Conservation (phyloP, 2,113 vertebrate genomes). For the Arenaria interpres region DNA sequence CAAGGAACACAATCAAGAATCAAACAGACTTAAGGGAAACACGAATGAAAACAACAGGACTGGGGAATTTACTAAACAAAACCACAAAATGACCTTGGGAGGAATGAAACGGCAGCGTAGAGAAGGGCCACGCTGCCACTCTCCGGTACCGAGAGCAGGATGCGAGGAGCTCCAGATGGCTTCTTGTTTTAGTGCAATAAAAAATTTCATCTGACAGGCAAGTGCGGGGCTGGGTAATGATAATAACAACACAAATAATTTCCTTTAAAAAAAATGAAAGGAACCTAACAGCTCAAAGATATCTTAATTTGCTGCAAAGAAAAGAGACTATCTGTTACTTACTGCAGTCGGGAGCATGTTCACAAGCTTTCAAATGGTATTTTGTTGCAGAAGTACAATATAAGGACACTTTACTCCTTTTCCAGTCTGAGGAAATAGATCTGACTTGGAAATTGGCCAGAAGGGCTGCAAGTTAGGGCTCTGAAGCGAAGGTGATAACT, state of each 20-base stretch:
- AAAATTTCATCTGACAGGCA: conserved; percentile 73
- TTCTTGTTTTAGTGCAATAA: conserved; percentile 68
- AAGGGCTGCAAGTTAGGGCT: not conserved
- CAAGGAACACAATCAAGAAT: not conserved
- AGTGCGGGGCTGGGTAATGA: conserved; percentile 53
- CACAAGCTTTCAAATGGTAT: not conserved
- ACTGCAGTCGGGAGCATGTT: not conserved
- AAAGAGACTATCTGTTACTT: not conserved
- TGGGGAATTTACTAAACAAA: no score
- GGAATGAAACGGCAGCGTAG: rapidly evolving
- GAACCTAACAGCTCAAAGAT: conserved; percentile 27
- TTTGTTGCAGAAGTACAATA: conserved; percentile 37
- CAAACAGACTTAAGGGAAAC: not conserved
- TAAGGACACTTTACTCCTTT: conserved; percentile 36
- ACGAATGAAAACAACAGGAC: rapidly evolving
- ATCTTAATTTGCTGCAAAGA: conserved; percentile 20
- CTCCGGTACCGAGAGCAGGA: not conserved
- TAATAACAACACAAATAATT: conserved; percentile 44
- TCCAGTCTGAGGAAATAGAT: conserved; percentile 31
- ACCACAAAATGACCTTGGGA: not conserved
- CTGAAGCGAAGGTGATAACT: conserved; percentile 67
- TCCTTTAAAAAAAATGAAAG: not conserved
- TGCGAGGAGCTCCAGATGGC: conserved; percentile 74
- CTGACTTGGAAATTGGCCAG: conserved; percentile 49
- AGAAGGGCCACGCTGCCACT: not conserved